Base-by-base conservation (phyloP, 2,888 invertebrate species). In the Pherbina coryleti region DNA sequence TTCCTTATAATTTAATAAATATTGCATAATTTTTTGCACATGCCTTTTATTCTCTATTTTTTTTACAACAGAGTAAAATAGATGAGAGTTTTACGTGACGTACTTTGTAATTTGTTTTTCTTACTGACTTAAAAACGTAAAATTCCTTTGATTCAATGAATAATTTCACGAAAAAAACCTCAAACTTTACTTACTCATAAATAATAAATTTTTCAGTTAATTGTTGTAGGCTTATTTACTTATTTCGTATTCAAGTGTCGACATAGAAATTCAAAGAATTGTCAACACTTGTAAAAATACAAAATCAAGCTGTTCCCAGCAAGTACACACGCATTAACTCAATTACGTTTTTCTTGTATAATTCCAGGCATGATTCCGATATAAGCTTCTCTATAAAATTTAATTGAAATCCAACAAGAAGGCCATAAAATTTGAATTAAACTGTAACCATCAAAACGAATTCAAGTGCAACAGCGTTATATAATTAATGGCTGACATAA, bases 401-500 rank as follows among this genome's bases (percentile, higher is more conserved):
- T 31, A 9, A 55, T 7, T 22, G 19, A 51, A 51, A 69, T 28
- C 22, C 51, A 69, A 66, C 22, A 51, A 51, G 14, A 25, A 60
- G 25, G 60, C 60, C 60, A 60, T 28, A 34, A 51, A 51, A 69
- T 69, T 51, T 69, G 49, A 69, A 69, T 34, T n/a, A 69, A 51
- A 51, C 37, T 37, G 67, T 37, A 67, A 37, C 67, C 37, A 44
- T 69, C 51, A 69, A 69, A 53, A 64, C 8, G 28, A 31, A 64
- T 25, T 34, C 64, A 64, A 64, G 64, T 64, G 64, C 64, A 64
- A n/a, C 28, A 64, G 34, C n/a, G 28, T 25, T 25, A 69, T 69
- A 69, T 69, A 69, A 69, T 69, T 69, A 69, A 69, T 69, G 69
- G 44, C n/a, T 51, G 49, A 51, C 51, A 69, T 49, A 51, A 69